These are phyloP conservation scores for Aphis craccivora DNA, from an alignment of 1,140 invertebrate species.

Conservation along the genomic window DNA sequence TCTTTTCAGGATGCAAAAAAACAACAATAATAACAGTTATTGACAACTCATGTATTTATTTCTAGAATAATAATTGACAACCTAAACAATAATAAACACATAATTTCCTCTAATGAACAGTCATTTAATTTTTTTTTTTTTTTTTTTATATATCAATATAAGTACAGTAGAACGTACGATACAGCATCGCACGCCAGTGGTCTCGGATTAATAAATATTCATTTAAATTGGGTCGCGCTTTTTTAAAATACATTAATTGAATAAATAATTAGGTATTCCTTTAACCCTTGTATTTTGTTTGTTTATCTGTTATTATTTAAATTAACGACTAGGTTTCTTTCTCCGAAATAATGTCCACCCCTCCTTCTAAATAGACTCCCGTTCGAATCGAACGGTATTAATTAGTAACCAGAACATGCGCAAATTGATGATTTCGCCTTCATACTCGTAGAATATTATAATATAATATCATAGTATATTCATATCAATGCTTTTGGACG, in stretches of 20 bases:
- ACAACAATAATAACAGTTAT: constrained; percentile 22
- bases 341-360: not conserved
- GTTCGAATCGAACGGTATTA: not conserved
- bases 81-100: constrained; percentile 55
- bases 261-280: not conserved
- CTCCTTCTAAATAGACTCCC: not conserved
- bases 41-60: constrained; percentile 56
- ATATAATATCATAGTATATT: not conserved
- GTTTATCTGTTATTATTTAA: not conserved
- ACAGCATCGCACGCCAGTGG: not conserved
- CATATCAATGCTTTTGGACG: too few species aligned
- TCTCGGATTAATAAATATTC: not conserved
- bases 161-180: constrained; percentile 26
- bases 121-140: constrained; percentile 40
- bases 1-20: not conserved
- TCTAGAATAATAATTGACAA: constrained; percentile 58
- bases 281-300: constrained; percentile 45
- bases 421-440: not conserved
- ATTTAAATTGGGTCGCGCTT: not conserved
- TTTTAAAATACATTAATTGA: constrained; percentile 6
- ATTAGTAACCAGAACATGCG: not conserved
- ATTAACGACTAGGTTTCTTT: not conserved
- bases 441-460: not conserved
- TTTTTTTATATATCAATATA: not conserved
- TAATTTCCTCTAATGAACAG: constrained; percentile 52